Evolutionary conservation across 2,888 invertebrate species (phyloP), one percentile per base, ranked within the genome.

Genomic region (Trichacis sp.): DNA sequence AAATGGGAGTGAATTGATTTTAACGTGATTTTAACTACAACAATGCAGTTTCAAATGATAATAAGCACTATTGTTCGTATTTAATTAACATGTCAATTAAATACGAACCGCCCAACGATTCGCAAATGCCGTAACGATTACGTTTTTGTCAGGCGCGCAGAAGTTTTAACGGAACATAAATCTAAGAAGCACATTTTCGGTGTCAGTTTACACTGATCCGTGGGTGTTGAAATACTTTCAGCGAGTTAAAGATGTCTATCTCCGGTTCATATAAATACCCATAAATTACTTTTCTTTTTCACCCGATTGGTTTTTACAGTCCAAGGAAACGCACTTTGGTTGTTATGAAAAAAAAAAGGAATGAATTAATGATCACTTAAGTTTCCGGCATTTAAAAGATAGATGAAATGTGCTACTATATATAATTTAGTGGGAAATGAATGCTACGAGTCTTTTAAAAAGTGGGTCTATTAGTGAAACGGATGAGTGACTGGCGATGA

Each of bases 131-230:
- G 33, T 33, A 33, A 33, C 24, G n/a, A 33, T 33, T 3, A 33
- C 2, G 11, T 50, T 64, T 58, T 62, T 56, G 18, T 14, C 18
- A 6, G 36, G 12, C n/a, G 5, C 8, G 20, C 48, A 48, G 56
- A 58, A 67, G 68, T 68, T 73, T 3, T 75, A 72, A 71, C 75
- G 74, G 74, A 73, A 71, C 78, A 71, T 78, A 79, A 78, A 79
- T 78, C 76, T 76, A 65, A 65, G 62, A 63, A 72, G 71, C 76
- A 73, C 76, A 76, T 76, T 77, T 55, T 71, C 73, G 70, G 72
- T 72, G 74, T 70, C 72, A 74, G 76, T 73, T 77, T 77, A 74
- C 79, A 75, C 81, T 81, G 80, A 82, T 82, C 81, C 79, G 79
- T 72, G 75, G 80, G 80, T 81, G 81, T 81, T 71, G 75, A 68